Percentiles rank a stretch among this genome's conserved stretches.
phyloP scores from a whole-genome alignment of 2,888 invertebrate genomes.

The Pristionchus exspectatus region DNA sequence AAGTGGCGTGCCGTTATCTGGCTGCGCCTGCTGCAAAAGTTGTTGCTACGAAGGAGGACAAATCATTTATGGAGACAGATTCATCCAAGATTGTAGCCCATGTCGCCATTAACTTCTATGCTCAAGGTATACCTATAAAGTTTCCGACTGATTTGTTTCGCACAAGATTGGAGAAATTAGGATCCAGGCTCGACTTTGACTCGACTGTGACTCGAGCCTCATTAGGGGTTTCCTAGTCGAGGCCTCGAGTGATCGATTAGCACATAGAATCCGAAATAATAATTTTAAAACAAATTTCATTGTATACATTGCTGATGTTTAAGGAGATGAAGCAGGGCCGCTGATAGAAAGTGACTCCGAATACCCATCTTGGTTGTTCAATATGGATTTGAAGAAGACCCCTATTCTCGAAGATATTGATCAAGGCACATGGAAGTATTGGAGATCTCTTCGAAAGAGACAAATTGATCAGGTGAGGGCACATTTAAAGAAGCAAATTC shows the following conservation, averaged over 20 bases:
- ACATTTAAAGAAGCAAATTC: background rate
- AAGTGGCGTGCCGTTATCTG: background rate
- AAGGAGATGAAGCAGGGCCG: constrained; percentile 80
- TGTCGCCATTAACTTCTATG: constrained; percentile 76
- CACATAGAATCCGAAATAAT: too few relatives aligned
- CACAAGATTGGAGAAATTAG: background rate
- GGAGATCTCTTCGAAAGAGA: constrained; percentile 70
- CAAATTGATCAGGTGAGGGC: constrained; percentile 64
- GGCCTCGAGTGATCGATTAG: too few relatives aligned
- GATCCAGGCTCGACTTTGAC: too few relatives aligned
- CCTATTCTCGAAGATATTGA: constrained; percentile 65
- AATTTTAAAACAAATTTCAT: too few relatives aligned
- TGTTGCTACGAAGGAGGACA: constrained; percentile 71
- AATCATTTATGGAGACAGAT: constrained; percentile 74
- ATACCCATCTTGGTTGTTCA: constrained; percentile 80
- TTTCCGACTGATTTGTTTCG: too few relatives aligned
- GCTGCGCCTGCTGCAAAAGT: constrained; percentile 59
- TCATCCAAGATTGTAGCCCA: constrained; percentile 73
- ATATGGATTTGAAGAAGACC: constrained; percentile 70
- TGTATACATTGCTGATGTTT: constrained; percentile 33
- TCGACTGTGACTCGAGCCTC: too few relatives aligned
- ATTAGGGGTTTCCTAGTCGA: too few relatives aligned
- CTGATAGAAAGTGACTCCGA: constrained; percentile 80
- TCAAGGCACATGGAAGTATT: constrained; percentile 75
- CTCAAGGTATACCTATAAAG: constrained; percentile 64